phyloP scores from a whole-genome alignment of 1,140 invertebrate species.

The Bicyclus anynana region DNA sequence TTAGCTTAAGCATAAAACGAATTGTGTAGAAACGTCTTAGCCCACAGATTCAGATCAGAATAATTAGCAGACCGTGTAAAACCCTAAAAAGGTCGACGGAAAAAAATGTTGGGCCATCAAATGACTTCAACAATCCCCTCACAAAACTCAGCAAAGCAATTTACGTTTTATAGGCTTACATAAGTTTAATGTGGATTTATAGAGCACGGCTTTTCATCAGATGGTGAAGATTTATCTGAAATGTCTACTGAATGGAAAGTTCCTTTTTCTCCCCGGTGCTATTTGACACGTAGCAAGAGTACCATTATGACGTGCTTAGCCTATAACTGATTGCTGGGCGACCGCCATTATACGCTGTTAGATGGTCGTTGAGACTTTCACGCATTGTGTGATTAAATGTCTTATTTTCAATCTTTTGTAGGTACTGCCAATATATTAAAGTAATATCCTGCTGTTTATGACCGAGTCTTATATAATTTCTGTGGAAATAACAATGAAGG shows the following conservation, averaged over 20 bases:
- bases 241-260: not conserved
- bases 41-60: not conserved
- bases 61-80: not conserved
- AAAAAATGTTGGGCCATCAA: not conserved
- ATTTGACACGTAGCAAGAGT: not conserved
- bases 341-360: not conserved
- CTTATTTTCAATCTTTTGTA: too few relatives aligned
- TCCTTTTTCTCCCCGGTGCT: not conserved
- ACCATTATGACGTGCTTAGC: not conserved
- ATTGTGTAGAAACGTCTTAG: not conserved
- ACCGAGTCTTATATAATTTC: too few relatives aligned
- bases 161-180: conserved; percentile 7
- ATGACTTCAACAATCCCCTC: not conserved
- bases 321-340: not conserved
- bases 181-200: conserved; percentile 11
- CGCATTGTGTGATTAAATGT: too few relatives aligned
- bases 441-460: too few relatives aligned
- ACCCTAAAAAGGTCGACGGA: not conserved
- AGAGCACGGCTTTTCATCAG: conserved; percentile 10
- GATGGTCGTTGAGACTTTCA: too few relatives aligned
- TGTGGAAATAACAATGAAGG: too few relatives aligned
- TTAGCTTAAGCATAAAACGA: too few relatives aligned
- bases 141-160: not conserved
- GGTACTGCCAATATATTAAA: too few relatives aligned
- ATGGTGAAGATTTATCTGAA: not conserved